phyloP scores from a whole-genome alignment of 2,797 vertebrate species.

The Etheostoma nigrum region DNA sequence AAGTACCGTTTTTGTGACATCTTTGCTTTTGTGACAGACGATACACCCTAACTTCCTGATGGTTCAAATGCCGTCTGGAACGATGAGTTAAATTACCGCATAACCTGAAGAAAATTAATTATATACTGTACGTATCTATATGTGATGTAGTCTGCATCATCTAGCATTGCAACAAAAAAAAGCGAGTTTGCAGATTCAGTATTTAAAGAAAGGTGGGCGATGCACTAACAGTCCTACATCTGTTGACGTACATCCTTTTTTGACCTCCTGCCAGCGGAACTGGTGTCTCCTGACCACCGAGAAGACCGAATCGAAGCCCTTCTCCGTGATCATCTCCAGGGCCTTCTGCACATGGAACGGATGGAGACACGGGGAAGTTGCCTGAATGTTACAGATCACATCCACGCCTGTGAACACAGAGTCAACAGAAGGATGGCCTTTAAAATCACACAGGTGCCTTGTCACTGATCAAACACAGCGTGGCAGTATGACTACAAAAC shows the following conservation, averaged over 20 bases:
- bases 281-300: constrained; percentile 93
- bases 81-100: too few relatives aligned
- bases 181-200: too few relatives aligned
- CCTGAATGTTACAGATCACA: constrained; percentile 94
- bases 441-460: too few relatives aligned
- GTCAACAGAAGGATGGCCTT: not conserved
- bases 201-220: too few relatives aligned
- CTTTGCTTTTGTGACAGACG: too few relatives aligned
- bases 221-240: not conserved
- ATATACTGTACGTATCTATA: too few relatives aligned
- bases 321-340: constrained; percentile 81
- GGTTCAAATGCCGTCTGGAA: too few relatives aligned
- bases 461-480: not conserved
- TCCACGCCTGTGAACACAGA: constrained; percentile 85
- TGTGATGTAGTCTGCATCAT: too few relatives aligned
- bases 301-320: constrained; percentile 91
- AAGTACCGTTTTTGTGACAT: too few relatives aligned
- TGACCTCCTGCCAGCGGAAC: constrained; percentile 93
- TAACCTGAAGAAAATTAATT: too few relatives aligned
- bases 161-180: too few relatives aligned
- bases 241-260: constrained; percentile 84
- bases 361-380: constrained; percentile 95
- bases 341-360: constrained; percentile 90
- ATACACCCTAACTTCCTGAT: too few relatives aligned
- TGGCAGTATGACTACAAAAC: not conserved